Evolutionary conservation across 1,140 invertebrate species (phyloP).

Genomic region (Rhyzopertha dominica): DNA sequence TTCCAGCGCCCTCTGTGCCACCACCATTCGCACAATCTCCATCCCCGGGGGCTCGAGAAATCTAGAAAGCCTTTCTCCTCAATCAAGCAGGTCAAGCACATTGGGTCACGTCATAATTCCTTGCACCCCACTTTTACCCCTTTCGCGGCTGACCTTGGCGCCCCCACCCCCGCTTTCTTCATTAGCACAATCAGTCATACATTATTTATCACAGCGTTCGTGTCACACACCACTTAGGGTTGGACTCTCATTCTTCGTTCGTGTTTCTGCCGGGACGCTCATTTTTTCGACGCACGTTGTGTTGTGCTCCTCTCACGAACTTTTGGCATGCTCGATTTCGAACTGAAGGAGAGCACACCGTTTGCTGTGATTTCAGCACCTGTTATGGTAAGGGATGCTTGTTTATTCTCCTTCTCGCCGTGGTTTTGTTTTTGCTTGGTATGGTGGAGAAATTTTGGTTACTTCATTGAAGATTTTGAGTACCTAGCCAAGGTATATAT

Average conservation of each 20-base stretch:
- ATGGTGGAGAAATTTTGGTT: too few species aligned
- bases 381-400: constrained; percentile 35
- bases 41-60: constrained; percentile 1
- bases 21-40: too few species aligned
- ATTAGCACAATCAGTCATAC: constrained; percentile 31
- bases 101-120: constrained; percentile 19
- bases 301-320: constrained; percentile 1
- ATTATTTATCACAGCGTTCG: constrained; percentile 25
- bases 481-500: too few species aligned
- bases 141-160: constrained; percentile 33
- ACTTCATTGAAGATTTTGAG: too few species aligned
- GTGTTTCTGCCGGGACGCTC: constrained; percentile 10
- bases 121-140: constrained; percentile 11
- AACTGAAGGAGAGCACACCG: constrained; percentile 37
- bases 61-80: background rate
- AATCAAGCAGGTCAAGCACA: constrained; percentile 23
- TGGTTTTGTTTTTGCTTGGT: too few species aligned
- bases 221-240: constrained; percentile 16
- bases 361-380: constrained; percentile 39
- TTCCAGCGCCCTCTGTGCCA: too few species aligned
- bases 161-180: constrained; percentile 17
- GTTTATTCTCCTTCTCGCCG: too few species aligned
- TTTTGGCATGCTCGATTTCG: constrained; percentile 39
- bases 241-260: constrained; percentile 17
- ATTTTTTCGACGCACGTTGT: constrained; percentile 7